Percentiles rank a stretch among this genome's conserved stretches.
Evolutionary conservation across 2,888 invertebrate species (phyloP).

Genomic region (Deladenus siricidicola): DNA sequence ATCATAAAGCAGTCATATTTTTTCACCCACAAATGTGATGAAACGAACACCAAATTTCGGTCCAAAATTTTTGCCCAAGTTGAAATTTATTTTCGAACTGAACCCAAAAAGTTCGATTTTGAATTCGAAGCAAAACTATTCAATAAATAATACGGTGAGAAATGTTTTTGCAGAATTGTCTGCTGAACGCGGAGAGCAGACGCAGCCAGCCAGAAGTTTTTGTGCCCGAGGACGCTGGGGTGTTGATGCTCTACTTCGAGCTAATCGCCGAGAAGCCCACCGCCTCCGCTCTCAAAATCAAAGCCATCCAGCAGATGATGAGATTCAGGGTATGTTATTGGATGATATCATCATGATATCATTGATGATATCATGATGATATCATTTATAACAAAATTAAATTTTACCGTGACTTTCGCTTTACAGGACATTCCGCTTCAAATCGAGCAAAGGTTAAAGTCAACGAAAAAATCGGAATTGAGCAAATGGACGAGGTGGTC

Average conservation of each 20-base stretch:
- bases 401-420: neutral
- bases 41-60: too few species aligned
- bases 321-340: constrained; percentile 5
- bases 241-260: constrained; percentile 50
- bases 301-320: constrained; percentile 5
- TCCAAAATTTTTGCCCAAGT: too few species aligned
- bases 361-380: neutral
- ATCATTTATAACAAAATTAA: neutral
- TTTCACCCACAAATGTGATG: too few species aligned
- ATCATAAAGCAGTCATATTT: too few species aligned
- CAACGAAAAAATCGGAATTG: neutral
- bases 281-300: neutral
- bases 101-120: too few species aligned
- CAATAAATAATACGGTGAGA: too few species aligned
- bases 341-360: neutral
- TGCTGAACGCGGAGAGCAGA: constrained; percentile 31
- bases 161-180: too few species aligned
- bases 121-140: too few species aligned
- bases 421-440: neutral
- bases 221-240: constrained; percentile 29
- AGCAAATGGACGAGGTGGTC: constrained; percentile 34
- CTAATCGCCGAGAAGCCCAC: constrained; percentile 6
- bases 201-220: constrained; percentile 31
- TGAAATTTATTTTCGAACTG: too few species aligned
- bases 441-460: neutral